Evolutionary conservation across 1,140 invertebrate species (phyloP), one percentile per base, ranked within the genome.

Genomic region (Akabosia matsudoensis): DNA sequence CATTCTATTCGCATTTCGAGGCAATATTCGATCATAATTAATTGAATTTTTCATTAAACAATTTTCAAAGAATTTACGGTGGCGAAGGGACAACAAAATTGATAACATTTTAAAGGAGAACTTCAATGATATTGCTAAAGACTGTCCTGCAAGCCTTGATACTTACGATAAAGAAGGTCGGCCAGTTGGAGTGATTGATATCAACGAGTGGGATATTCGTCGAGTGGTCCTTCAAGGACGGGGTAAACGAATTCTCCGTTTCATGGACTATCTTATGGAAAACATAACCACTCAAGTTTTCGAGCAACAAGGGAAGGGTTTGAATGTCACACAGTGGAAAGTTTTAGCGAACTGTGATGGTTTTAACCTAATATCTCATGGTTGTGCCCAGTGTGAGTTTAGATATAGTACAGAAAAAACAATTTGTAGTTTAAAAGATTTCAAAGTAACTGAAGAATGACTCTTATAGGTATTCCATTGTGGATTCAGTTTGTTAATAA

Each of bases 321-420:
- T 67, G 61, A 67, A 67, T 31, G 61, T 67, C 1, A 67, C 61
- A 4, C 61, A 67, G 31, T 67, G 61, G 61, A 67, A 67, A 31
- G 61, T 67, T 2, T 31, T 67, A 10, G 14, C 4, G 1, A 67
- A 67, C n/a, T 30, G 24, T 7, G 61, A 67, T 7, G 28, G 28
- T 10, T 67, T 67, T n/a, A 67, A 67, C 31, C 31, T 67, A 22
- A 31, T 67, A 30, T 16, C 28, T 1, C 61, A 67, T 7, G 61
- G 61, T 10, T 67, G 61, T 67, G 26, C 61, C 4, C 1, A 13
- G 2, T 67, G 61, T 67, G n/a, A 61, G 54, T n/a, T n/a, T n/a
- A n/a, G n/a, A n/a, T n/a, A n/a, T 51, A 51, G 45, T 13, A 51
- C n/a, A 13, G 10, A n/a, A 13, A 51, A 51, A 51, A 51, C 10